Conservation (phyloP, 92 coral and sea anemone genomes). For the Parazoanthus swiftii region DNA sequence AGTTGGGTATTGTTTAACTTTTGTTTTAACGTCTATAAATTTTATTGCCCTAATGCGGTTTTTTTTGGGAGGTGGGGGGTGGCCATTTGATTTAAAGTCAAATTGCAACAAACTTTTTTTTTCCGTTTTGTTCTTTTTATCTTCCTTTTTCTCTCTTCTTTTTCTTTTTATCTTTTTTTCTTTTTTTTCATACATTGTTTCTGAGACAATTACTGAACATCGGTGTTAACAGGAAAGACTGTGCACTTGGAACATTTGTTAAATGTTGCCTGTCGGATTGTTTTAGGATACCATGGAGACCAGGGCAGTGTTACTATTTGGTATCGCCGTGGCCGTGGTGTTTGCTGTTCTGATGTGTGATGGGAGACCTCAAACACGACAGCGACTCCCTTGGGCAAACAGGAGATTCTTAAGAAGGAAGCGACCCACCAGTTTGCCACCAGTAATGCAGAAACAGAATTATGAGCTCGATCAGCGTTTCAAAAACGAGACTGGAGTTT, state of each 20-base stretch:
- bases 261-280: background rate
- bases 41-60: background rate
- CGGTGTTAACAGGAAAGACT: background rate
- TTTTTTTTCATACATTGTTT: no score
- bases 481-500: background rate
- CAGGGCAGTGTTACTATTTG: background rate
- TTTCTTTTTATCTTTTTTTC: no score
- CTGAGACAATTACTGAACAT: no score
- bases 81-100: no score
- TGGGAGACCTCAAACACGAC: slow-evolving; percentile 12
- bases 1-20: background rate
- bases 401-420: slow-evolving; percentile 19
- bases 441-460: background rate
- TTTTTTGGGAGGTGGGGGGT: no score
- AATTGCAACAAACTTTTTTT: no score
- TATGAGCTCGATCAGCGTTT: background rate
- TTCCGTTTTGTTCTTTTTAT: no score
- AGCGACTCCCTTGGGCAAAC: slow-evolving; percentile 24
- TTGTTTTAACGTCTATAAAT: background rate
- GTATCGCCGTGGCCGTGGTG: background rate
- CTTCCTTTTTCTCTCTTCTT: no score
- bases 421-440: slow-evolving; percentile 10
- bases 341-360: slow-evolving; percentile 6
- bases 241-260: background rate
- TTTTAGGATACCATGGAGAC: background rate